Base-by-base conservation (phyloP, 2,797 vertebrate species). In the Parotocinclus haroldoi region DNA sequence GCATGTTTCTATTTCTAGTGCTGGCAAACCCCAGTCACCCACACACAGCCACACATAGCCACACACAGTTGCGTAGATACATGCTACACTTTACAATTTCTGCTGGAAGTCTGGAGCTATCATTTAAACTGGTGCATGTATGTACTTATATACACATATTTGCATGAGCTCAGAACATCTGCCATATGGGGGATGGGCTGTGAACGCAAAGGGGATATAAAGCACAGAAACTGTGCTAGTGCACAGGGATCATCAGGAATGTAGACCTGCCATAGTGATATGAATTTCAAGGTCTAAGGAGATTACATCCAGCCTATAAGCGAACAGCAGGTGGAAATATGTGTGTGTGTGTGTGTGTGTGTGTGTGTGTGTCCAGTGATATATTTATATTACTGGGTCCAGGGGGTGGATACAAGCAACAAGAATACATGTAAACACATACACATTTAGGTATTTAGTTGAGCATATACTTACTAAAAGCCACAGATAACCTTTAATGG, bases 181-280 rank as follows among this genome's bases (percentile, higher is more conserved):
- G n/a, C n/a, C n/a, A n/a, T n/a, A n/a, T 66, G 63, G 56, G 44
- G 61, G 75, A 56, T 53, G 36, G 39, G 44, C 10, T 14, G 39
- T 16, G 37, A 27, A n/a, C 52, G 53, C 56, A 44, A 19, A 37
- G 9, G 19, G 60, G 54, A 58, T 46, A 69, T 69, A 76, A 71
- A 61, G 71, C 76, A 68, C 53, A 78, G 73, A 70, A 75, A n/a
- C 54, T 44, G 49, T n/a, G 8, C 58, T 42, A 72, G 37, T 76
- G 59, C 69, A 71, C 71, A 82, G 73, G 76, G 80, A 82, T 86
- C 81, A 86, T 45, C 11, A 27, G 17, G 55, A 53, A 87, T 78
- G 83, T 78, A 76, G 76, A 83, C 75, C 80, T 85, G 83, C 50
- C 81, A 77, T 49, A 17, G n/a, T 27, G 64, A 73, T 76, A 54